These are phyloP conservation scores for Phycodurus eques DNA, from an alignment of 2,113 vertebrate genomes.

Conservation along the genomic window DNA sequence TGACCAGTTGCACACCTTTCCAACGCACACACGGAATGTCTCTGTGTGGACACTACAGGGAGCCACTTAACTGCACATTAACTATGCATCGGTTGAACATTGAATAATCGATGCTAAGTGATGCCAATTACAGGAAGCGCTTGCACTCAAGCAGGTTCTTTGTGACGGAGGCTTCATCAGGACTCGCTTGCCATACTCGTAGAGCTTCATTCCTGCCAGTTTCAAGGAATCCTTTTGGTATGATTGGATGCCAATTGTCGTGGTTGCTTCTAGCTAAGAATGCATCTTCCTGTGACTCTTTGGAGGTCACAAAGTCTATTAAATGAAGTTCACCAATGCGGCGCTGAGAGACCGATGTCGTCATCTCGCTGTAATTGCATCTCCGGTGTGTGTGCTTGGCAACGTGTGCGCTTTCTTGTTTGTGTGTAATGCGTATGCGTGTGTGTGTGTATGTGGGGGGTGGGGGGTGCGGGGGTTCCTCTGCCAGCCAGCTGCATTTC, in stretches of 20 bases:
- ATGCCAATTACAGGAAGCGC: constrained; percentile 46
- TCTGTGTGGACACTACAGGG: constrained; percentile 1
- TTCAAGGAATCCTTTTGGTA: background rate
- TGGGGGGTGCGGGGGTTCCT: background rate
- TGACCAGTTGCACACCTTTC: constrained; percentile 13
- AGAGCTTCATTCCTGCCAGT: constrained; percentile 33
- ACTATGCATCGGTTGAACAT: constrained; percentile 40
- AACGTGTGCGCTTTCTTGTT: background rate
- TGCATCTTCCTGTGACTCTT: constrained; percentile 29
- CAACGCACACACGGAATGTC: constrained; percentile 21
- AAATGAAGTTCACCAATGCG: constrained; percentile 46
- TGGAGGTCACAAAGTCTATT: constrained; percentile 57
- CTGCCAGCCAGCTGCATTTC: constrained; percentile 8
- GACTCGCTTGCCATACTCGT: background rate
- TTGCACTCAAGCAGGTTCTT: constrained; percentile 13
- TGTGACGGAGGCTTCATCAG: background rate
- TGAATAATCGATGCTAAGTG: constrained; percentile 32
- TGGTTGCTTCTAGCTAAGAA: constrained; percentile 16
- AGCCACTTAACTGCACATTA: constrained; percentile 52
- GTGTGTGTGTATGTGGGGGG: background rate
- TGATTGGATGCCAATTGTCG: constrained; percentile 5
- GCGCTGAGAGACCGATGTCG: constrained; percentile 49
- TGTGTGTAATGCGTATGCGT: background rate
- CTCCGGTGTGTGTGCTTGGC: constrained; percentile 20
- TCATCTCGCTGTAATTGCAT: constrained; percentile 57